Conservation (phyloP, 1,140 invertebrate genomes). For the Lepidurus couesii region DNA sequence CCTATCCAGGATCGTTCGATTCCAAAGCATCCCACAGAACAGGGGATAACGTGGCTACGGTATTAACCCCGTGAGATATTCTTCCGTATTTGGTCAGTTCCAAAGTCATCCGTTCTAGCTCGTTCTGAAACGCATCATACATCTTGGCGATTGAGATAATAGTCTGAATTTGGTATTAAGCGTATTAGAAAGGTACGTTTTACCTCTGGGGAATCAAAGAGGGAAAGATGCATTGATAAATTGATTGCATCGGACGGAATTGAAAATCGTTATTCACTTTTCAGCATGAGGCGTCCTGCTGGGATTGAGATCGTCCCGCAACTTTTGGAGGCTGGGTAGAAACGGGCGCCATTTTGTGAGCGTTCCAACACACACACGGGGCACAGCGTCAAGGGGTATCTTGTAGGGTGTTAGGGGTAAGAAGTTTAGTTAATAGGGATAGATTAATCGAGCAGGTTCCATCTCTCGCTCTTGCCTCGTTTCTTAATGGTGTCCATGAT, state of each 20-base stretch:
- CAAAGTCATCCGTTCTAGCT: too few species aligned
- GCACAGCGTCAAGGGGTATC: too few species aligned
- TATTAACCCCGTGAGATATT: too few species aligned
- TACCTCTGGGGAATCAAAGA: not conserved
- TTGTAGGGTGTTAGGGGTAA: not conserved
- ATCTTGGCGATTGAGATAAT: too few species aligned
- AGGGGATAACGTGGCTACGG: too few species aligned
- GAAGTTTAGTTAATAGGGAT: slow-evolving; percentile 3
- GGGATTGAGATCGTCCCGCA: slow-evolving; percentile 12
- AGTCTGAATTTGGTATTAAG: too few species aligned
- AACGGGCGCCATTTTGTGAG: too few species aligned
- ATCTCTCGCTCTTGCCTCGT: not conserved
- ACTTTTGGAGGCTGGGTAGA: not conserved
- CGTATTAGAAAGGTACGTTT: not conserved
- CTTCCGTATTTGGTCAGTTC: too few species aligned
- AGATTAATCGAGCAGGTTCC: not conserved
- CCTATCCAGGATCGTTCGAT: too few species aligned
- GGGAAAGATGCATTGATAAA: slow-evolving; percentile 10
- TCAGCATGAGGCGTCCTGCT: not conserved
- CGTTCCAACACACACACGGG: too few species aligned
- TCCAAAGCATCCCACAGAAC: too few species aligned
- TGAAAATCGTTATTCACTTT: slow-evolving; percentile 22
- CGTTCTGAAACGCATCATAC: too few species aligned
- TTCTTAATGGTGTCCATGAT: slow-evolving; percentile 15
- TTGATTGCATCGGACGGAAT: slow-evolving; percentile 19